phyloP scores from a whole-genome alignment of 2,113 vertebrate species.

The Syngnathoides biaculeatus region DNA sequence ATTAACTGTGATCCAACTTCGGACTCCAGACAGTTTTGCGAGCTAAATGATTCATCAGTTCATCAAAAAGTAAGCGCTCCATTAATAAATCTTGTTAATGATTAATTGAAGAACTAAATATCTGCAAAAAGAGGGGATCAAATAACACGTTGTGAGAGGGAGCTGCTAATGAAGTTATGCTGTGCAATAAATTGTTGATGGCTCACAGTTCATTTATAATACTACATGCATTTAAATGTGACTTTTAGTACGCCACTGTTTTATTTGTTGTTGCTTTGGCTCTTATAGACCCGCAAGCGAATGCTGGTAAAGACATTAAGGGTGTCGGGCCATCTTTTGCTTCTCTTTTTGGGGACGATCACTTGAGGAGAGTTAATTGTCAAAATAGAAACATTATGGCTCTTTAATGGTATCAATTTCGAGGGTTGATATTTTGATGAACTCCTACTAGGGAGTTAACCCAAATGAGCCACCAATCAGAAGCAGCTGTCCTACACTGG shows the following conservation, averaged over 20 bases:
- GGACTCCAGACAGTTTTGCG: constrained; percentile 1
- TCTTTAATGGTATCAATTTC: too few species aligned
- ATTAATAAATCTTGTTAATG: constrained; percentile 6
- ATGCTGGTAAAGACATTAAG: neutral
- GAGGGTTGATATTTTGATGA: too few species aligned
- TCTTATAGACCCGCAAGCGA: neutral
- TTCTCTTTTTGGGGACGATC: neutral
- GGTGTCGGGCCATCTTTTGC: neutral
- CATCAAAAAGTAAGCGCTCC: neutral
- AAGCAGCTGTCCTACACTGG: too few species aligned
- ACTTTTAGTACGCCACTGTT: constrained; percentile 4
- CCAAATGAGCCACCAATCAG: too few species aligned
- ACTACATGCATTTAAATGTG: neutral
- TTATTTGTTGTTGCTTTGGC: constrained; percentile 2
- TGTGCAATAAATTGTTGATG: constrained; percentile 22
- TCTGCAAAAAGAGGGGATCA: neutral
- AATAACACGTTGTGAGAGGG: neutral
- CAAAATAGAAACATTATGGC: too few species aligned
- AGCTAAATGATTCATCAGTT: constrained; percentile 5
- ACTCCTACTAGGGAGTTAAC: too few species aligned
- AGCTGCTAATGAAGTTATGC: constrained; percentile 18
- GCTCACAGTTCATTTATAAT: constrained; percentile 2
- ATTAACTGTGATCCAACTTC: neutral
- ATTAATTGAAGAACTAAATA: neutral
- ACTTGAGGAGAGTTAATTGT: too few species aligned